These are phyloP conservation scores for Melanerpes formicivorus DNA, from an alignment of 2,113 vertebrate species.

Conservation along the genomic window DNA sequence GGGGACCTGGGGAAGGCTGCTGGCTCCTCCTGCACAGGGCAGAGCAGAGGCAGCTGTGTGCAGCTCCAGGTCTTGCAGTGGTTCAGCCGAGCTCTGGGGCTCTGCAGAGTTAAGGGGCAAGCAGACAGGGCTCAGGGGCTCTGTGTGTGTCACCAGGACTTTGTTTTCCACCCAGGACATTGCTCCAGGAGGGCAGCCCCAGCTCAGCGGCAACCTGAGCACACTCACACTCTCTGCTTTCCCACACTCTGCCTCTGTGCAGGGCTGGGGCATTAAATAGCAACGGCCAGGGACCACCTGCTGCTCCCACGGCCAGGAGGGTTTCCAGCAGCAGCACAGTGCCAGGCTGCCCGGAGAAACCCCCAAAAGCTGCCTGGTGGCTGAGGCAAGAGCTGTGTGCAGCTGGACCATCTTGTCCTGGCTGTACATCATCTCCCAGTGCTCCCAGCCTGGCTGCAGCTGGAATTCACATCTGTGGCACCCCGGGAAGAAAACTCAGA, in stretches of 20 bases:
- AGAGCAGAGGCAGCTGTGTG: neutral
- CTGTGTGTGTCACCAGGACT: neutral
- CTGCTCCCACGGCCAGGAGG: neutral
- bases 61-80: rapidly evolving
- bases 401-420: neutral
- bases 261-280: neutral
- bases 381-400: neutral
- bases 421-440: neutral
- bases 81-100: rapidly evolving
- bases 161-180: neutral
- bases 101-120: neutral
- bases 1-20: neutral
- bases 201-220: neutral
- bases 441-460: neutral
- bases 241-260: neutral
- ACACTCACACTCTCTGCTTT: neutral
- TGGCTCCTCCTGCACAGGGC: neutral
- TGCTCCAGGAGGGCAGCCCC: neutral
- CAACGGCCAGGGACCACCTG: neutral
- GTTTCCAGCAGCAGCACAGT: neutral
- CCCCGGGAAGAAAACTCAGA: too few species aligned
- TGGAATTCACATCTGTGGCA: neutral
- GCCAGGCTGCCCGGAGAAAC: neutral
- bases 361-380: neutral
- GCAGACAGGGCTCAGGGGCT: neutral